Base-by-base conservation (phyloP, 2,888 invertebrate genomes). In the Chironomus riparius region DNA sequence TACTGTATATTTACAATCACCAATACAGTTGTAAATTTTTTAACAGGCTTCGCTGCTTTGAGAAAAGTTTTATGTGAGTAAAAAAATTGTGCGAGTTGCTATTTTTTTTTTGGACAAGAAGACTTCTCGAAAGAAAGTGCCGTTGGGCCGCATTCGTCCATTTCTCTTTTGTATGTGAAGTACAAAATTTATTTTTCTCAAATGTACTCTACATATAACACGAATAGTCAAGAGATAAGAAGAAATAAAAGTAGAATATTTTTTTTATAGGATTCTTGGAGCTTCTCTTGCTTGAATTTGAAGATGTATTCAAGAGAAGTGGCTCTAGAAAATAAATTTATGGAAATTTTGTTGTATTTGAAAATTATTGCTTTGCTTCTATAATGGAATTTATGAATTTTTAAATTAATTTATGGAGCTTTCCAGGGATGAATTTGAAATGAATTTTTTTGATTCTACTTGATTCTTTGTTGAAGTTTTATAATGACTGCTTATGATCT, bases 11-110 rank as follows among this genome's bases (percentile, higher is more conserved):
- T 65, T 65, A 65, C 65, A 65, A 24, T 24, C 65, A 65, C 65
- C 65, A 65, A 65, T 65, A 65, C 65, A 65, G 65, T 65, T 24
- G 65, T 65, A 65, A 65, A 65, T 65, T 65, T 65, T 65, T 65
- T 65, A 65, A 65, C 65, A 65, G 65, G 65, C 65, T 65, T 65
- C 65, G 65, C 65, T 65, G 56, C 56, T 18, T 56, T 18, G 15
- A 15, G 21, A 65, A 65, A 65, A 24, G 21, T 65, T 65, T 21
- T 65, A 65, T 24, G 22, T 13, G 21, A 21, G 15, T 1, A 7
- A 56, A 65, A 65, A 65, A 65, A 24, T 24, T 56, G n/a, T 56
- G n/a, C 50, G 38, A 38, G 38, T 38, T 38, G 38, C 38, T 48
- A 12, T n/a, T n/a, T n/a, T 12, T 28, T 28, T 38, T 38, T 38